These are phyloP conservation scores for Callipepla californica DNA, from an alignment of 2,113 vertebrate genomes.

Conservation along the genomic window DNA sequence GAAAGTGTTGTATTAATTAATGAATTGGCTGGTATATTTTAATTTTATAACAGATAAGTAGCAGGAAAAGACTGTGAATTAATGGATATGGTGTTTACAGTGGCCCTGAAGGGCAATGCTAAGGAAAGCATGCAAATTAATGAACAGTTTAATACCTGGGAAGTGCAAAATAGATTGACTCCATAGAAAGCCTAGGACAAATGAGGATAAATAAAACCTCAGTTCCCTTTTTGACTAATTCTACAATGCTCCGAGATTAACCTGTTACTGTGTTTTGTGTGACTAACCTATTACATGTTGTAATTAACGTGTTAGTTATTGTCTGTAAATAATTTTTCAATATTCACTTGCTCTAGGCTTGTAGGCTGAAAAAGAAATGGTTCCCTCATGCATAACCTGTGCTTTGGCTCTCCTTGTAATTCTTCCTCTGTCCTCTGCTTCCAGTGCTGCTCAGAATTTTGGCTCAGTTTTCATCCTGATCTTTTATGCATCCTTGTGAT, in stretches of 20 bases:
- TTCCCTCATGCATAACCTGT: neutral
- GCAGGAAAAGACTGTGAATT: neutral
- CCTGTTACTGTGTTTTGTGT: neutral
- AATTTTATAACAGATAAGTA: neutral
- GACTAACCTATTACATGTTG: neutral
- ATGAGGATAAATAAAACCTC: neutral
- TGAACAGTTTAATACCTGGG: neutral
- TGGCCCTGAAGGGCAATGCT: neutral
- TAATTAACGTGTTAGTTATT: neutral
- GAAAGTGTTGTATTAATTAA: slow-evolving; percentile 7
- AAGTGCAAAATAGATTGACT: slow-evolving; percentile 24
- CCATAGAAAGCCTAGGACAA: neutral
- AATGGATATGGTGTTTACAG: slow-evolving; percentile 3
- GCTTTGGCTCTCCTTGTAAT: slow-evolving; percentile 10
- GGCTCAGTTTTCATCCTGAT: neutral
- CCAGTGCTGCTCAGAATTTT: slow-evolving; percentile 30
- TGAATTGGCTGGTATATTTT: neutral
- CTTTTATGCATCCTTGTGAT: slow-evolving; percentile 13
- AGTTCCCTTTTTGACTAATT: slow-evolving; percentile 28
- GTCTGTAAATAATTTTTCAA: neutral
- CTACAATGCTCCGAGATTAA: neutral
- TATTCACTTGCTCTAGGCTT: neutral
- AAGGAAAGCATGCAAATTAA: slow-evolving; percentile 23
- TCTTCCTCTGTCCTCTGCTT: slow-evolving; percentile 22
- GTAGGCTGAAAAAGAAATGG: neutral